These are phyloP conservation scores for Nibea albiflora DNA, from an alignment of 2,113 vertebrate species.

Conservation along the genomic window DNA sequence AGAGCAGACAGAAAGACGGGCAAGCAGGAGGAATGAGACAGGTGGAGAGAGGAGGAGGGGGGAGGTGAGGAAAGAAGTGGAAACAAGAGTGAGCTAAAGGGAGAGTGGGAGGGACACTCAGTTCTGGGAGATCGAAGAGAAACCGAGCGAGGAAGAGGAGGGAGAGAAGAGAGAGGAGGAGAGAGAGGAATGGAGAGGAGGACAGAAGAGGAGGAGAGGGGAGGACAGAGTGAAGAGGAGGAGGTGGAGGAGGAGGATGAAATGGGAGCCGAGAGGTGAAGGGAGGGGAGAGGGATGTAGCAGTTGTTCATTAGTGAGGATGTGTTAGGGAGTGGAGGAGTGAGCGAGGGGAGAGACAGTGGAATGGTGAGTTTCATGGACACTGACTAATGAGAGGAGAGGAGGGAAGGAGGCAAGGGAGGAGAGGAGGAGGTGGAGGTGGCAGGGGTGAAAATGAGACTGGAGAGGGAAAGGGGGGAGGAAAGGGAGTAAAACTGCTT, in stretches of 20 bases:
- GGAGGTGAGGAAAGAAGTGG: conserved; percentile 50
- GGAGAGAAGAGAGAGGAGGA: not conserved
- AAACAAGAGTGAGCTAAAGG: conserved; percentile 61
- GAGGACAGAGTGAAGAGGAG: conserved; percentile 41
- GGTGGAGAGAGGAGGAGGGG: conserved; percentile 42
- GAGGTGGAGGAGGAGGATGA: conserved; percentile 49
- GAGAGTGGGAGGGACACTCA: conserved; percentile 59
- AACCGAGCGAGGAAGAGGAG: conserved; percentile 32
- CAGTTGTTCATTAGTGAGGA: conserved; percentile 72
- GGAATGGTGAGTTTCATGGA: conserved; percentile 68
- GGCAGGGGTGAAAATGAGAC: conserved; percentile 63
- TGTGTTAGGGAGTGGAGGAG: conserved; percentile 60
- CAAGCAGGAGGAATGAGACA: conserved; percentile 55
- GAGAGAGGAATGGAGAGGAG: conserved; percentile 29
- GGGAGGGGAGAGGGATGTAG: conserved; percentile 26
- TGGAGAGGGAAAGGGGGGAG: conserved; percentile 19
- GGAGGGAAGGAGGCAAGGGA: conserved; percentile 27
- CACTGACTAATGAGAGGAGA: conserved; percentile 73
- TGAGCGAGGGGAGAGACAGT: conserved; percentile 49
- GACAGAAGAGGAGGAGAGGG: conserved; percentile 28
- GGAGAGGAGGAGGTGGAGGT: conserved; percentile 37
- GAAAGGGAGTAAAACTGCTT: conserved; percentile 48
- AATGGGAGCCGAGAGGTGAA: conserved; percentile 27
- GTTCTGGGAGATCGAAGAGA: conserved; percentile 59
- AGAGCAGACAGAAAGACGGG: conserved; percentile 40